Base-by-base conservation (phyloP, 1,140 invertebrate species). In the Musca domestica region DNA sequence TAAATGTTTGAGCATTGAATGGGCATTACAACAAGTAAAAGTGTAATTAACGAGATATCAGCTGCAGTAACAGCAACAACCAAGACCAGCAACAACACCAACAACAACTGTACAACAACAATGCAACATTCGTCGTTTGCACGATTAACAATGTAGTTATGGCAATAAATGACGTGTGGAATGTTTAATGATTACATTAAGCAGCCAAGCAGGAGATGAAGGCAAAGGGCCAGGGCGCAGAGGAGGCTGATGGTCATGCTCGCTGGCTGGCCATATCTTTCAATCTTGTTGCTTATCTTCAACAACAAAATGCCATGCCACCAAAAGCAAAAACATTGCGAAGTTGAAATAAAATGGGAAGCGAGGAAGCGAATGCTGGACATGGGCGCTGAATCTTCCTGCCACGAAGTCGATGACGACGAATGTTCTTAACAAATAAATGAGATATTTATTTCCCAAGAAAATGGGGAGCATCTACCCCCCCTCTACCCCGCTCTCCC, bases 111-210 rank as follows among this genome's bases (percentile, higher is more conserved):
- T 10, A 41, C 6, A 5, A 41, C 12, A 41, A 41, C 34, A 41
- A 41, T 41, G 34, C 34, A 34, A 17, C 54, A 58, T 58, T 25
- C 54, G 27, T 58, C 49, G 12, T 20, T 56, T 34, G 56, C 56
- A 61, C 56, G 56, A 61, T 61, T 61, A 61, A 34, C 56, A 34
- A 61, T 34, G 27, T 34, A 41, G 56, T 61, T 61, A 61, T 17
- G 22, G 27, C 27, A 61, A 34, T 61, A 61, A 61, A 61, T 61
- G 56, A 27, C 56, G 27, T 61, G 56, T 61, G 56, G 56, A 61
- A 61, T 61, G 56, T 61, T 61, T 61, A 30, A 61, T 61, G 56
- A 61, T 61, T 61, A 61, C 56, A 61, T 61, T 61, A 61, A 61
- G 56, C 7, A 61, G 17, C 47, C 2, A 19, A 49, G 15, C 15